These are phyloP conservation scores for Watsonalla cultraria DNA, from an alignment of 2,888 invertebrate species.

Conservation along the genomic window DNA sequence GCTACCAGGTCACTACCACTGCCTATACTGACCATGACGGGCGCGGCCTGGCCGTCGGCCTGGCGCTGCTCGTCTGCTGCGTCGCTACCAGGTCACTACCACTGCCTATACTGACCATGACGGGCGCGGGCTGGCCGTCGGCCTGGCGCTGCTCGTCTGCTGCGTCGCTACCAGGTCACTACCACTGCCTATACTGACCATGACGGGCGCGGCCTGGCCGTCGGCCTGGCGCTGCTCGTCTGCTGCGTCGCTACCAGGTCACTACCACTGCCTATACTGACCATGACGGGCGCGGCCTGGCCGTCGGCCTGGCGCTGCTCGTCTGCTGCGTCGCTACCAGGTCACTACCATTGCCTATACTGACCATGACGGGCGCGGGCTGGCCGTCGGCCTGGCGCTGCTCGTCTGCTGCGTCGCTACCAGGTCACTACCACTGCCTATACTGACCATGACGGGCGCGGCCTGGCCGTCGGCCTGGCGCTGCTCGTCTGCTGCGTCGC, in stretches of 20 bases:
- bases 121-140: constrained; percentile 90
- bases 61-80: constrained; percentile 89
- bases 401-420: constrained; percentile 91
- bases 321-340: constrained; percentile 91
- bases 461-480: no score
- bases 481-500: no score
- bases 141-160: constrained; percentile 88
- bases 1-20: constrained; percentile 82
- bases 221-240: constrained; percentile 88
- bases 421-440: constrained; percentile 74
- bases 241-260: constrained; percentile 91
- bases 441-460: constrained; percentile 82
- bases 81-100: constrained; percentile 84
- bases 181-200: constrained; percentile 74
- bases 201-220: constrained; percentile 87
- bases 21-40: constrained; percentile 85
- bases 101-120: constrained; percentile 79
- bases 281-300: constrained; percentile 88
- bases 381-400: constrained; percentile 89
- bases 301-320: constrained; percentile 89
- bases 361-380: constrained; percentile 85
- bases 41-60: constrained; percentile 87
- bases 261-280: constrained; percentile 65
- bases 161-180: constrained; percentile 89
- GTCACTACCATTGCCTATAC: constrained; percentile 71